Evolutionary conservation across 2,888 invertebrate species (phyloP), one percentile per base, ranked within the genome.

Genomic region (Drosophila lutescens): DNA sequence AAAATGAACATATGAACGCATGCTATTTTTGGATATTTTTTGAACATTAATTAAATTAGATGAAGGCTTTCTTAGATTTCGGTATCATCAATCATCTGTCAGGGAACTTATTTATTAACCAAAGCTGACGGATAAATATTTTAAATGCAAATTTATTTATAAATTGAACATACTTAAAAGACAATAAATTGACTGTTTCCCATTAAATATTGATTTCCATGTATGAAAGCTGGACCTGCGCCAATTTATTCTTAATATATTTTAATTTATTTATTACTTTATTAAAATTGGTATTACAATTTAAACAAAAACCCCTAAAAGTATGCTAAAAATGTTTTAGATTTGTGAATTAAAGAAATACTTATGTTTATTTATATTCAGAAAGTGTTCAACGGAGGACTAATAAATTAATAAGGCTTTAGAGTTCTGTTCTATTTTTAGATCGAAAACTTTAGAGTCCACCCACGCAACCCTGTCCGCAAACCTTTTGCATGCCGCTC

Each of bases 361-460:
- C 20, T 2, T 20, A 20, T 20, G 3, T 20, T 20, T 20, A 20
- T 20, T 20, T 20, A 20, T 20, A 20, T 20, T 20, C 3, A 20
- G 20, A 20, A 20, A 20, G 20, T 20, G 3, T 20, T 20, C 20
- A 20, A 20, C 20, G n/a, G n/a, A n/a, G n/a, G n/a, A n/a, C n/a
- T 20, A 20, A 20, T 20, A 20, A 20, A 20, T 20, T 2, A 20
- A 20, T 20, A 20, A 20, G 20, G 20, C 20, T 20, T 20, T 20
- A 20, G 20, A 20, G 3, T 20, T 20, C 20, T 20, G 10, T 20
- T 7, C 44, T 26, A n/a, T 26, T 46, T 44, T n/a, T n/a, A 26
- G 46, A 26, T 23, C 2, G n/a, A n/a, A 13, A 69, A 74, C 55
- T 71, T 71, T 57, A 15, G 4, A 10, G 56, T 4, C 70, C 4